Evolutionary conservation across 2,888 invertebrate genomes (phyloP), one percentile per base, ranked within the genome.

Genomic region (Noctua comes): DNA sequence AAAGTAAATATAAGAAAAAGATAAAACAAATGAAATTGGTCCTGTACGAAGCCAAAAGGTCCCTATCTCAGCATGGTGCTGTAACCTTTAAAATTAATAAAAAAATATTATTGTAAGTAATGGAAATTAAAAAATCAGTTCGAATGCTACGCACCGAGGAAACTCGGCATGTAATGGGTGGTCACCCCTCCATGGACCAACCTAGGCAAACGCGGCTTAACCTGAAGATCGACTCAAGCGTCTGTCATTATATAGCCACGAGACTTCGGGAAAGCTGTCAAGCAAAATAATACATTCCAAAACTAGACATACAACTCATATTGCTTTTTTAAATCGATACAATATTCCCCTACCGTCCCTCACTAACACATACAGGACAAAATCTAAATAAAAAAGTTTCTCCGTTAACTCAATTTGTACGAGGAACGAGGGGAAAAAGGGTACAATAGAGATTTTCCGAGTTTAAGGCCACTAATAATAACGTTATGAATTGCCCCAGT

Each of bases 351-450:
- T 43, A 11, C n/a, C 16, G 40, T 27, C n/a, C n/a, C n/a, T 40
- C 16, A n/a, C 27, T 6, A 73, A 77, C 66, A 77, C 46, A 51
- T 31, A 48, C 7, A 21, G 46, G n/a, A 43, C 57, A 59, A 59
- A 75, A 80, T 80, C 65, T 69, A 68, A 81, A 81, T 72, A 81
- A 57, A 80, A 81, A 81, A 75, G 13, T 81, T 81, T 24, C 2
- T 4, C 13, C 36, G 16, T 65, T 82, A 74, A 82, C 79, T 79
- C 71, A 79, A 82, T 82, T 59, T 80, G 24, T n/a, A n/a, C n/a
- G 3, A 16, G 8, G 40, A 1, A 2, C 21, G 27, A 57, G 40
- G 36, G 51, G 13, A 16, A 43, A 73, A 83, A 76, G 69, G 83
- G 73, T 70, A 40, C 62, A 51, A 70, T 66, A 64, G 16, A 76